Conservation (phyloP, 64 coral and sea anemone species). For the Hydrozoanthus tunicans region DNA sequence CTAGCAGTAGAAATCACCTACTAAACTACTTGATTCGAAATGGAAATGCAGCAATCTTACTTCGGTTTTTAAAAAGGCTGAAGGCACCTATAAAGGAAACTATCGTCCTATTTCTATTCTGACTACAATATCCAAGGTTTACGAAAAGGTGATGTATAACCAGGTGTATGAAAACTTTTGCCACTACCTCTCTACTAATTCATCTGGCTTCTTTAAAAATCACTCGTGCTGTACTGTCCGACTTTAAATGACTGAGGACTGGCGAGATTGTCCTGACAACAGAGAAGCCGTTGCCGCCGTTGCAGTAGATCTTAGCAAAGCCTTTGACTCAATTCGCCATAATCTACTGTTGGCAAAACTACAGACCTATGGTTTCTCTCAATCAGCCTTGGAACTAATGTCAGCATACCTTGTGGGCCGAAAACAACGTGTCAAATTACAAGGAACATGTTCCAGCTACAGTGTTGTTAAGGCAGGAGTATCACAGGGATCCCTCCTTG, state of each 20-base stretch:
- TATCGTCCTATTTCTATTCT: constrained; percentile 58
- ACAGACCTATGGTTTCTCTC: constrained; percentile 1
- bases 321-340: too few relatives aligned
- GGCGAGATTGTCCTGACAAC: too few relatives aligned
- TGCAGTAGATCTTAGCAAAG: too few relatives aligned
- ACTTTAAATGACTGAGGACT: too few relatives aligned
- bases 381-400: background rate
- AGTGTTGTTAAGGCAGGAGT: background rate
- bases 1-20: constrained; percentile 41
- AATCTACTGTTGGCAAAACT: background rate
- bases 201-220: too few relatives aligned
- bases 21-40: constrained; percentile 47
- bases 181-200: too few relatives aligned
- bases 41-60: constrained; percentile 64
- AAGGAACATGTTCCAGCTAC: too few relatives aligned
- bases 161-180: too few relatives aligned
- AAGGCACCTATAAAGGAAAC: constrained; percentile 31
- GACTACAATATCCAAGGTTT: constrained; percentile 10
- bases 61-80: constrained; percentile 40
- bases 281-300: too few relatives aligned
- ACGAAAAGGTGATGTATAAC: too few relatives aligned
- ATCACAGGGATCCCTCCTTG: background rate
- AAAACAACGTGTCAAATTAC: background rate
- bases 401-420: background rate
- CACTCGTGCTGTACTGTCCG: too few relatives aligned